Base-by-base conservation (phyloP, 1,140 invertebrate species). In the Heliothis subflexa region DNA sequence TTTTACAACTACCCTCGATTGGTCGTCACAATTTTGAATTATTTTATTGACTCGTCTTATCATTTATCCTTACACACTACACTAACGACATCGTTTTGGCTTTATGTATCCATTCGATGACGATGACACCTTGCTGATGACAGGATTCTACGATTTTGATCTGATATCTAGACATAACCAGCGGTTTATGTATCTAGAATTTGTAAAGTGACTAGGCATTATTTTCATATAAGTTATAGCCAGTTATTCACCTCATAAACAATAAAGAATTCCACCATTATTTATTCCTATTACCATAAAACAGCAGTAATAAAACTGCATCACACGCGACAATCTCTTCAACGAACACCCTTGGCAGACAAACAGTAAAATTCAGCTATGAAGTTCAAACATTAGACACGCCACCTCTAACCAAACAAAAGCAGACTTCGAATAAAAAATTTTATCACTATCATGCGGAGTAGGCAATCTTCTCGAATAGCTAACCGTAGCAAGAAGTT, bases 361-460 rank as follows among this genome's bases (percentile, higher is more conserved):
- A 18, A 47, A 66, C n/a, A 66, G 45, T n/a, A 49, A 49, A 66
- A 66, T 66, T 14, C 10, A 18, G 21, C 16, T 49, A 28, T 18
- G 45, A 49, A 49, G n/a, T 49, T 12, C 2, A 13, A 12, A 49
- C 10, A 71, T 55, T 54, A 16, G 25, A 40, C 50, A 54, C 68
- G 25, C 68, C 14, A 55, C 28, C 12, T 59, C 18, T 61, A 75
- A 2, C 47, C 45, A 28, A 74, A 78, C 79, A 78, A 81, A 85
- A 80, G 45, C 62, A 62, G 49, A 72, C 45, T 25, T 72, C 16
- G 59, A 73, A 84, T 84, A 83, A 86, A 81, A 83, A 85, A 81
- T 82, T 81, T 79, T 83, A 83, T 83, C 85, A 72, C 71, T 73
- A 66, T 82, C 75, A 61, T 12, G 59, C 11, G 12, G 55, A 47